Base-by-base conservation (phyloP, 2,888 invertebrate species). In the Seladonia tumulorum region DNA sequence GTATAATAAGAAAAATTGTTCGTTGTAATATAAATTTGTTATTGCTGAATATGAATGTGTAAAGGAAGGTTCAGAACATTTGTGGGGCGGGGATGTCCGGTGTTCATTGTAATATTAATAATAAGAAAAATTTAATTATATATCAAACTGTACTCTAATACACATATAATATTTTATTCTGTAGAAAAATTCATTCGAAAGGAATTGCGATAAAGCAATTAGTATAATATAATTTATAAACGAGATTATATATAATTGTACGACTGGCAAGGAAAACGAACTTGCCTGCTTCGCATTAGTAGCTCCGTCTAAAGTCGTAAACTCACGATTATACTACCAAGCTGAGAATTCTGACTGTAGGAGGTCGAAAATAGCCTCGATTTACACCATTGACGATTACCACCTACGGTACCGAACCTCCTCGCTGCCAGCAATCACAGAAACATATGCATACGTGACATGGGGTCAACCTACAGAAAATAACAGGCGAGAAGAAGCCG, bases 361-460 rank as follows among this genome's bases (percentile, higher is more conserved):
- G 86, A 80, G 86, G 77, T 86, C 72, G 70, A 75, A 79, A 79
- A 77, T 75, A 25, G 42, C 29, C 73, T 82, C 47, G 75, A 84
- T 75, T 86, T 86, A 57, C 79, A 82, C 76, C 75, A 71, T 71
- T 76, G 76, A 18, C 82, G 85, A 85, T 82, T 85, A 82, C 82
- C 87, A 77, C 85, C 85, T 82, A 87, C 79, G 77, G 81, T 10
- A 53, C 73, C 25, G 49, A 76, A 47, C 57, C 79, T 66, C 68
- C 63, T 74, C 47, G 76, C 29, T 60, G 79, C 57, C 75, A 68
- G 63, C 77, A 84, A 77, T 75, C 66, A 53, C 63, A 81, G 77
- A 84, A 85, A 84, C 83, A 49, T 53, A 77, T 78, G 81, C 77
- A 71, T 29, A 66, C 78, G 74, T 80, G 82, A 80, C 82, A 78